phyloP scores from a whole-genome alignment of 2,113 vertebrate genomes.

The Myrmophylax atrothorax region DNA sequence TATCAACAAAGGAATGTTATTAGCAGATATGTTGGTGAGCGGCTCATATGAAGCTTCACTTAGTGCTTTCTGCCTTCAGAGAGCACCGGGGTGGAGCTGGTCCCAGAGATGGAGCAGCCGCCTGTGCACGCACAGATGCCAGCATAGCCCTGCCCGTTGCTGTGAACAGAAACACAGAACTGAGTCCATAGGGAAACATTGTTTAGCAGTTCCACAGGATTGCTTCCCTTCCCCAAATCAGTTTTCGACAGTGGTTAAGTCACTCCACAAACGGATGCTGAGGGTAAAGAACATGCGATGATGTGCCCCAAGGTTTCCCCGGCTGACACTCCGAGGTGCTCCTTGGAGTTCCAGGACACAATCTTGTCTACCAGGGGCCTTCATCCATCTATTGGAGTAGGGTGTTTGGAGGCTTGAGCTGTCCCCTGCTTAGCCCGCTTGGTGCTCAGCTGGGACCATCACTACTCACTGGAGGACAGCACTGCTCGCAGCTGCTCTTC shows the following conservation, averaged over 20 bases:
- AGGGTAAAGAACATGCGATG: not conserved
- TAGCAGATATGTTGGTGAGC: not conserved
- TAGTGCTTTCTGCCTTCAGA: not conserved
- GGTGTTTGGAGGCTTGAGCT: not conserved
- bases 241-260: not conserved
- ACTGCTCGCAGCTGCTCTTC: not conserved
- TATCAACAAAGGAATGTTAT: not conserved
- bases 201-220: accelerated
- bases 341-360: not conserved
- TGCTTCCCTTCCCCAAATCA: not conserved
- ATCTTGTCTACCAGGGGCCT: accelerated
- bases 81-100: not conserved
- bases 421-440: not conserved
- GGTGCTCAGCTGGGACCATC: not conserved
- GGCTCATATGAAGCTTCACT: not conserved
- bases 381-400: not conserved
- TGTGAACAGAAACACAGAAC: not conserved
- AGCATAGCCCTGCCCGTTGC: not conserved
- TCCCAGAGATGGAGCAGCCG: accelerated
- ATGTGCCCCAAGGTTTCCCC: accelerated
- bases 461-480: accelerated
- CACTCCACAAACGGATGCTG: not conserved
- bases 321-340: not conserved
- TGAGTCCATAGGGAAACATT: accelerated
- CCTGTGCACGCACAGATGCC: not conserved